Evolutionary conservation across 2,113 vertebrate genomes (phyloP).

Genomic region (Bos indicus): DNA sequence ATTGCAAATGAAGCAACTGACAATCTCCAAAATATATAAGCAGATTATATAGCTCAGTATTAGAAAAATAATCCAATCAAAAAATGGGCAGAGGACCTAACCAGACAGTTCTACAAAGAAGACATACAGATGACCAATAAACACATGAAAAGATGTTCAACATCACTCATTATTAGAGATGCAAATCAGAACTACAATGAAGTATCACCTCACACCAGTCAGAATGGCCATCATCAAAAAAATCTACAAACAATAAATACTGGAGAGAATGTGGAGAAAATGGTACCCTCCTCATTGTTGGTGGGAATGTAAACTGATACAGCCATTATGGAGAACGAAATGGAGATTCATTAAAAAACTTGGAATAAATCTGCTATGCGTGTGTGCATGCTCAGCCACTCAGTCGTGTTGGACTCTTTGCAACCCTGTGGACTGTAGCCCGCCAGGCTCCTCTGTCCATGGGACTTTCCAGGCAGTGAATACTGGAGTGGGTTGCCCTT

Average conservation of each 20-base stretch:
- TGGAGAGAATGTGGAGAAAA: neutral
- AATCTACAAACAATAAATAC: neutral
- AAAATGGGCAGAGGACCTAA: neutral
- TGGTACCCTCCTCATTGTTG: neutral
- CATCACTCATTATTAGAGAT: neutral
- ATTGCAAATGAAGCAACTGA: neutral
- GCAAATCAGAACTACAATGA: neutral
- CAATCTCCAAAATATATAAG: neutral
- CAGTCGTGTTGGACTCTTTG: neutral
- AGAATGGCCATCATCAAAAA: neutral
- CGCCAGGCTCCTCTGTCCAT: neutral
- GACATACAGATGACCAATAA: neutral
- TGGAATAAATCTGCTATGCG: neutral
- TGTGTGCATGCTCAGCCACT: neutral
- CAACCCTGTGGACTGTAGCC: neutral
- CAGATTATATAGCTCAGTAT: neutral
- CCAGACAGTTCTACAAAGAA: neutral
- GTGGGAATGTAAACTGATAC: neutral
- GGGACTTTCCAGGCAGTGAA: neutral
- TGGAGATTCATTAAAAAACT: neutral
- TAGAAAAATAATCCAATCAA: neutral
- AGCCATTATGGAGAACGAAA: neutral
- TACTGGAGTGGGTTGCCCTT: neutral
- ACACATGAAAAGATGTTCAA: neutral
- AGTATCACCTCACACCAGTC: neutral